Evolutionary conservation across 2,888 invertebrate species (phyloP), one percentile per base, ranked within the genome.

Genomic region (Litoditis marina): DNA sequence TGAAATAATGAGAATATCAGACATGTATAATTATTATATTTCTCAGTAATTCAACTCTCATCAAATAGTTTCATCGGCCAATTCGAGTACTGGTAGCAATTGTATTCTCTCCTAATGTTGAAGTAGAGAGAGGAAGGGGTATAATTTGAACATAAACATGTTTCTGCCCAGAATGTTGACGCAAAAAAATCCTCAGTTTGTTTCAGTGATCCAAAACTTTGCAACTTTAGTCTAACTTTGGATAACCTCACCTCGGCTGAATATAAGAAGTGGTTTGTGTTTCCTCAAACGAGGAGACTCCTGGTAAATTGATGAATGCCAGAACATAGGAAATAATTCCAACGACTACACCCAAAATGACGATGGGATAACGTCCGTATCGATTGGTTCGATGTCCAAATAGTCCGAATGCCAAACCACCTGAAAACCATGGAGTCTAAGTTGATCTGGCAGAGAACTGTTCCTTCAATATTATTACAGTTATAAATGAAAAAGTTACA

Each of bases 341-440:
- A 13, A 47, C 47, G n/a, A 27, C 25, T 2, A 44, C 27, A 13
- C 63, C 63, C 1, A 58, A 27, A 19, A 52, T 25, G 7, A 63
- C 58, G 4, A 63, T 51, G 4, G 51, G 42, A 22, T 31, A 58
- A 32, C 51, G 36, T 16, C 63, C 58, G 34, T 46, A 44, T 2
- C 25, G 19, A 22, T 42, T 58, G 16, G 47, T 32, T 16, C 44
- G 28, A 31, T 57, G 30, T 11, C 63, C 63, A 27, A 63, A 36
- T 8, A 63, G 46, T 16, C 60, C 52, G 30, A 65, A 47, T n/a
- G 62, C 27, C 32, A 62, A 39, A 27, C 68, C 42, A 42, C 56
- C 39, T 64, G 51, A 7, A 64, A 51, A 30, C 34, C 32, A 13
- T 31, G 52, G 22, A 30, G 22, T 19, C 56, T 30, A 13, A 55